These are phyloP conservation scores for Drosophila persimilis DNA, from an alignment of 1,140 invertebrate species.

Conservation along the genomic window DNA sequence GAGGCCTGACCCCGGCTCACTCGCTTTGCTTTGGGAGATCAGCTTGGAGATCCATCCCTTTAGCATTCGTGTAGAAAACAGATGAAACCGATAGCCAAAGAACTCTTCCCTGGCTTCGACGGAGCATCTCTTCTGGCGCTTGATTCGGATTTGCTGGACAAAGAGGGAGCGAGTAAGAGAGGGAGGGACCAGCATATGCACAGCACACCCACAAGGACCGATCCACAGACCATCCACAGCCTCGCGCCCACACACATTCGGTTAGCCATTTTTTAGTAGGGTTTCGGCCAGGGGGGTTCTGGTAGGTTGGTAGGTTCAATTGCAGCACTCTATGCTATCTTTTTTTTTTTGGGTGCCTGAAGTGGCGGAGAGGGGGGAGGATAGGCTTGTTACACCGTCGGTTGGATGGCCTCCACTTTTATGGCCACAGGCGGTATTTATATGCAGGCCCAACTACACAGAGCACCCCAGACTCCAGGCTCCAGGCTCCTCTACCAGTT, in stretches of 20 bases:
- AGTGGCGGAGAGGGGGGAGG: neutral
- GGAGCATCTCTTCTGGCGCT: constrained; percentile 8
- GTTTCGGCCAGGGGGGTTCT: constrained; percentile 5
- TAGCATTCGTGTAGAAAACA: no score
- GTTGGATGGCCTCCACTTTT: constrained; percentile 82
- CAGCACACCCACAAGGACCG: constrained; percentile 17
- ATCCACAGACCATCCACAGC: constrained; percentile 56
- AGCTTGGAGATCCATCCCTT: no score
- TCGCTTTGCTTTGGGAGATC: no score
- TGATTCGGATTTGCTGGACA: constrained; percentile 9
- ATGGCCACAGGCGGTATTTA: constrained; percentile 83
- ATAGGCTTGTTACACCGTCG: constrained; percentile 57
- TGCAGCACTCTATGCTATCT: constrained; percentile 25
- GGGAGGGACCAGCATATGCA: constrained; percentile 29
- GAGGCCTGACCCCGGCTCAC: no score
- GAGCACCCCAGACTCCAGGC: no score
- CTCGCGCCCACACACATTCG: constrained; percentile 76
- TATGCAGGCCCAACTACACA: constrained; percentile 72
- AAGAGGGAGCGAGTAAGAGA: no score
- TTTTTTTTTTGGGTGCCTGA: neutral
- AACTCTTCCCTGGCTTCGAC: neutral
- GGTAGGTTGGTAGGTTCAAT: constrained; percentile 20
- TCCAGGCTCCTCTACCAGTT: no score
- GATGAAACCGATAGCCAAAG: neutral
- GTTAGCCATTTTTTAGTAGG: constrained; percentile 77